These are phyloP conservation scores for Ochotona princeps DNA, from an alignment of 2,113 vertebrate genomes.

Conservation along the genomic window DNA sequence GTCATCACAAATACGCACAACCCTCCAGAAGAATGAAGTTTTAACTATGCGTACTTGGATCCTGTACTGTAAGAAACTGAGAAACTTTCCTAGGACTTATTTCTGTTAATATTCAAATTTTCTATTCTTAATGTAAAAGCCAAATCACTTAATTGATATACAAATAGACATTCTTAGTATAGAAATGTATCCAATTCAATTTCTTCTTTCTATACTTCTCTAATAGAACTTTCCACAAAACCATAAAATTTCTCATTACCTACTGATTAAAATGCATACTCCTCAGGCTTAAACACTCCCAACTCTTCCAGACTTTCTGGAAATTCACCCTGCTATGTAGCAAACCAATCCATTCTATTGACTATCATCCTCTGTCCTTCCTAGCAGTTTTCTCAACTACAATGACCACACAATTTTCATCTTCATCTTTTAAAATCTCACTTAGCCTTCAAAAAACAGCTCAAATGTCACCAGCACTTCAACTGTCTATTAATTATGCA, in stretches of 20 bases:
- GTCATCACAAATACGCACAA: neutral
- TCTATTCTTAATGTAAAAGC: slow-evolving; percentile 32
- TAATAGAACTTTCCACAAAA: slow-evolving; percentile 50
- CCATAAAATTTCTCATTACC: slow-evolving; percentile 27
- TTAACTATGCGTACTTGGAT: slow-evolving; percentile 47
- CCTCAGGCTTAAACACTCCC: slow-evolving; percentile 24
- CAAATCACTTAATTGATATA: slow-evolving; percentile 32
- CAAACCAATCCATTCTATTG: neutral
- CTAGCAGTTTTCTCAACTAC: slow-evolving; percentile 42
- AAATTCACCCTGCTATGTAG: slow-evolving; percentile 16
- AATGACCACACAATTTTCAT: slow-evolving; percentile 24
- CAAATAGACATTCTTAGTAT: slow-evolving; percentile 55
- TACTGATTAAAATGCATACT: slow-evolving; percentile 36
- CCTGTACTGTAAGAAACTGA: slow-evolving; percentile 54
- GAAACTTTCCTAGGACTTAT: slow-evolving; percentile 28
- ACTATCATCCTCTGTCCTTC: neutral
- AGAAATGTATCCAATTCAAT: slow-evolving; percentile 56
- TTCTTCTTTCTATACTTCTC: slow-evolving; percentile 42
- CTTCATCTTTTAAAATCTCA: slow-evolving; percentile 47
- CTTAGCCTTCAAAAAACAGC: slow-evolving; percentile 33
- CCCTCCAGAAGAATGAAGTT: neutral
- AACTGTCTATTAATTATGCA: neutral
- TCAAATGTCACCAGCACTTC: slow-evolving; percentile 31
- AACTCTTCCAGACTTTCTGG: slow-evolving; percentile 1
- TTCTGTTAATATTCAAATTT: slow-evolving; percentile 49